These are phyloP conservation scores for Odobenus rosmarus DNA, from an alignment of 2,113 vertebrate genomes.

Conservation along the genomic window DNA sequence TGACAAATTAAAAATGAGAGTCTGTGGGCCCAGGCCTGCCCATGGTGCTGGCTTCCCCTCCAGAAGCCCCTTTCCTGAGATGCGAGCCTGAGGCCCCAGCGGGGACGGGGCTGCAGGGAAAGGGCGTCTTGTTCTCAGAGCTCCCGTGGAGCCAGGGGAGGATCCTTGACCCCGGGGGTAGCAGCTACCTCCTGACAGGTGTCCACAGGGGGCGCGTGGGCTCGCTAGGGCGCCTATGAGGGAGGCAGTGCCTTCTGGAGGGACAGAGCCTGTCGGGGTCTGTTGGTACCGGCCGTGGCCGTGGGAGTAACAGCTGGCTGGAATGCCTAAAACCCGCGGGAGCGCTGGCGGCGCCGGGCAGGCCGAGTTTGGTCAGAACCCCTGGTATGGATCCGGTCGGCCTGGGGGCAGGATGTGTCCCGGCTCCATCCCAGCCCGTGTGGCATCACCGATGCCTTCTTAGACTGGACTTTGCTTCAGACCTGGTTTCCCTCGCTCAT, in stretches of 20 bases:
- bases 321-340: rapidly evolving
- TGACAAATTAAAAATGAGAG: no score
- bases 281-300: rapidly evolving
- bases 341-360: rapidly evolving
- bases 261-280: background rate
- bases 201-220: background rate
- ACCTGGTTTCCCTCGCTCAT: background rate
- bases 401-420: rapidly evolving
- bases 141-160: background rate
- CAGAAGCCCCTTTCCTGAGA: background rate
- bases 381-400: rapidly evolving
- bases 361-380: no score
- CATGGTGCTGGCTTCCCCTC: background rate
- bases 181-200: background rate
- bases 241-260: background rate
- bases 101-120: background rate
- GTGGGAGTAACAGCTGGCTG: rapidly evolving
- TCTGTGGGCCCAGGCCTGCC: background rate
- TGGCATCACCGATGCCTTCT: rapidly evolving
- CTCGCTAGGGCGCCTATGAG: no score
- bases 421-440: rapidly evolving
- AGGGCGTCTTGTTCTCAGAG: background rate
- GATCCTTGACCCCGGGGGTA: background rate
- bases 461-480: background rate
- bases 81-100: rapidly evolving